A percentile compares a stretch with the other conserved stretches of the same genome.
These are phyloP conservation scores for Exocentrus adspersus DNA, from an alignment of 2,888 invertebrate genomes.

Conservation along the genomic window DNA sequence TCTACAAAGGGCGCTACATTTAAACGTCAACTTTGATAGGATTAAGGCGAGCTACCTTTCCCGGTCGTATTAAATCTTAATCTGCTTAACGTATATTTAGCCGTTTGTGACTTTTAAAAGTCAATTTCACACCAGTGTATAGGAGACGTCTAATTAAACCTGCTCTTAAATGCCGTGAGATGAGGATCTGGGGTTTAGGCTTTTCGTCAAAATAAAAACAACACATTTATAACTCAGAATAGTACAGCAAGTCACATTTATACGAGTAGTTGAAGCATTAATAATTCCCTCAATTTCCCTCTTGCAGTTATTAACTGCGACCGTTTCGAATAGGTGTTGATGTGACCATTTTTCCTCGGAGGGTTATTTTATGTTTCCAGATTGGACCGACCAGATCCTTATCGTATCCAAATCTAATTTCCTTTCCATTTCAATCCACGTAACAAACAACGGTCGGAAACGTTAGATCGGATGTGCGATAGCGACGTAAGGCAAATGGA, in stretches of 20 bases:
- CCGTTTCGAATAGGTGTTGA: slow-evolving; percentile 3
- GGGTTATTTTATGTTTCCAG: slow-evolving; percentile 18
- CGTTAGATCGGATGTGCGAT: slow-evolving; percentile 41
- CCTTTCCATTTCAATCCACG: slow-evolving; percentile 41
- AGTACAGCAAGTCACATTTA: too few species aligned
- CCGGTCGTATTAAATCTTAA: slow-evolving; percentile 43
- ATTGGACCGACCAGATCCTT: slow-evolving; percentile 24
- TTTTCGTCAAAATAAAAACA: neutral
- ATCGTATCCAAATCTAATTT: slow-evolving; percentile 41
- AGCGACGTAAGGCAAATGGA: slow-evolving; percentile 35
- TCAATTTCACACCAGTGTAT: slow-evolving; percentile 52
- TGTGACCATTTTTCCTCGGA: neutral
- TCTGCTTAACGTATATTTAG: slow-evolving; percentile 53
- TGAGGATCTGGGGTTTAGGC: neutral
- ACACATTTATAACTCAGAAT: too few species aligned
- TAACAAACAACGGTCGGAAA: slow-evolving; percentile 43
- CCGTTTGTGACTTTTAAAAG: slow-evolving; percentile 50
- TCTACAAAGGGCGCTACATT: slow-evolving; percentile 49
- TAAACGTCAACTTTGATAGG: slow-evolving; percentile 57
- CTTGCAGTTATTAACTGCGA: too few species aligned
- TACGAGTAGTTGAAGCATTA: too few species aligned
- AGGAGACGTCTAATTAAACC: slow-evolving; percentile 48
- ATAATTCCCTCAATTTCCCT: too few species aligned
- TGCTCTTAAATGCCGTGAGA: slow-evolving; percentile 9
- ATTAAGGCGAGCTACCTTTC: slow-evolving; percentile 50